Conservation (phyloP, 2,888 invertebrate genomes). For the Ennomos erosarius region DNA sequence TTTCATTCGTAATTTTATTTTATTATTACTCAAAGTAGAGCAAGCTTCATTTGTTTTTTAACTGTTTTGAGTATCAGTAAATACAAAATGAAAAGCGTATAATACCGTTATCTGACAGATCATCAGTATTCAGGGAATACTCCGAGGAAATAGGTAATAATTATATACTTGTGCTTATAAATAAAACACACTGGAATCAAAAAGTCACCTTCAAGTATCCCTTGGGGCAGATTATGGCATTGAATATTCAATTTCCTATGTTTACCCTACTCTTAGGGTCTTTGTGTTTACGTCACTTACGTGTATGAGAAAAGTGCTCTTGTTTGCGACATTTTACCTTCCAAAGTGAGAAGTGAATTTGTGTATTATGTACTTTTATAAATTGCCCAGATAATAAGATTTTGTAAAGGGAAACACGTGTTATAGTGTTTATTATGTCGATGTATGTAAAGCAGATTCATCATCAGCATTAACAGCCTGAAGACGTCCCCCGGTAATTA, state of each 20-base stretch:
- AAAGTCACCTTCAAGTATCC: slow-evolving; percentile 26
- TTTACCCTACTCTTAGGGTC: slow-evolving; percentile 33
- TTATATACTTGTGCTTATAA: too few relatives aligned
- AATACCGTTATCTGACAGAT: too few relatives aligned
- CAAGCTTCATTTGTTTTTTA: too few relatives aligned
- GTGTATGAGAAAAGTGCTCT: slow-evolving; percentile 35
- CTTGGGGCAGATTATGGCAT: slow-evolving; percentile 30
- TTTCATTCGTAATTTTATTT: too few relatives aligned
- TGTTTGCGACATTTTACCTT: slow-evolving; percentile 40
- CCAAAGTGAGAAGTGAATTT: slow-evolving; percentile 36
- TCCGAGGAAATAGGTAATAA: too few relatives aligned
- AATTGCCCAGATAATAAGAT: slow-evolving; percentile 28
- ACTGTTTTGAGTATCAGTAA: too few relatives aligned
- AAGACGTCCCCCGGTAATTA: too few relatives aligned
- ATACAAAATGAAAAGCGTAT: too few relatives aligned
- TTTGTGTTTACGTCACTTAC: slow-evolving; percentile 33
- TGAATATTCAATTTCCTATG: slow-evolving; percentile 40
- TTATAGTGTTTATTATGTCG: background rate
- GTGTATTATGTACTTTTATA: slow-evolving; percentile 36
- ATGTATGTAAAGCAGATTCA: too few relatives aligned
- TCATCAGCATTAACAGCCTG: too few relatives aligned
- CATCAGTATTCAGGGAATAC: too few relatives aligned
- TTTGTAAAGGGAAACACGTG: slow-evolving; percentile 22
- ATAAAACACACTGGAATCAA: slow-evolving; percentile 12
- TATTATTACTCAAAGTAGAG: too few relatives aligned